These are phyloP conservation scores for Clupea harengus DNA, from an alignment of 2,113 vertebrate genomes.

Conservation along the genomic window DNA sequence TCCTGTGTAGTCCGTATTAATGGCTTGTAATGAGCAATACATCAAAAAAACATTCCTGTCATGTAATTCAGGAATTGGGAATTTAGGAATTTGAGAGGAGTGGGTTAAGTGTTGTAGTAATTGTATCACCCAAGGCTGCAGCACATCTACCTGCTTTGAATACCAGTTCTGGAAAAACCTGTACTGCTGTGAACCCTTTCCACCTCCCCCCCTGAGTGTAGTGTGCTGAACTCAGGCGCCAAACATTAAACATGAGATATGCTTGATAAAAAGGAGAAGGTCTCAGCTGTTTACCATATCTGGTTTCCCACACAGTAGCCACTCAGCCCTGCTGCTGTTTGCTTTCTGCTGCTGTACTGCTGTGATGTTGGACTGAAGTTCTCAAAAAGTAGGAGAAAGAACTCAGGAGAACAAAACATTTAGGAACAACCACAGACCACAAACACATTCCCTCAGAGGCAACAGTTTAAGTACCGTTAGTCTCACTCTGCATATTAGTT, in stretches of 20 bases:
- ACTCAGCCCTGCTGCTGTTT: background rate
- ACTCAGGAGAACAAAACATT: background rate
- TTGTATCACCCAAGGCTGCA: background rate
- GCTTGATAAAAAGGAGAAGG: background rate
- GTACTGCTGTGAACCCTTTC: background rate
- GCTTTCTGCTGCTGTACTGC: background rate
- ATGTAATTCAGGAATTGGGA: background rate
- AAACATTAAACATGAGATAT: background rate
- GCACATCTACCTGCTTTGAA: background rate
- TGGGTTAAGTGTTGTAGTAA: background rate
- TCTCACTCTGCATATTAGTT: background rate
- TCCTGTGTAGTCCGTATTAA: background rate
- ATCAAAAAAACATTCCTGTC: background rate
- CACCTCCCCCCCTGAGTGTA: background rate
- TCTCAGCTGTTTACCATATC: background rate
- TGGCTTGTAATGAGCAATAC: background rate
- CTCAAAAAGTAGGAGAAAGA: background rate
- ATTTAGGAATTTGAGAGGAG: background rate
- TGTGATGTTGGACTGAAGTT: background rate
- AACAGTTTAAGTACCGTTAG: background rate
- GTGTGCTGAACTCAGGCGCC: background rate
- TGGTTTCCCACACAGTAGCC: background rate
- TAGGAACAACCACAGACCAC: background rate
- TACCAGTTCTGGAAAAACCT: constrained; percentile 13
- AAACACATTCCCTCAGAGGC: background rate